Evolutionary conservation across 2,113 vertebrate species (phyloP).

Genomic region (Corythornis madagascariensis): DNA sequence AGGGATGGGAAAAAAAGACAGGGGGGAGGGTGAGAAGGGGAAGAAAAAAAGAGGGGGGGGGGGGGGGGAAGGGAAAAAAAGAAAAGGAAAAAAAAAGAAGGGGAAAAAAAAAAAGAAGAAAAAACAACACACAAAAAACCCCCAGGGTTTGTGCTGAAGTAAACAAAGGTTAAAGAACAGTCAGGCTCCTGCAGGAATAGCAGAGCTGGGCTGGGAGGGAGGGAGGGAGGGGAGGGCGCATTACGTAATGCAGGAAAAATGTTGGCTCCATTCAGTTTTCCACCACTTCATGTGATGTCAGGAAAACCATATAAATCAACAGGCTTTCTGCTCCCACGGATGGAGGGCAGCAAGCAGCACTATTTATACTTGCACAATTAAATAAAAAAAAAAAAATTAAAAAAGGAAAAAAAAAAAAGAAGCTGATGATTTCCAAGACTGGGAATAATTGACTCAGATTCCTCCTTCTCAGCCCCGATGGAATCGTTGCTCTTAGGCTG

Average conservation of each 20-base stretch:
- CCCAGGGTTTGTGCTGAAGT: constrained; percentile 60
- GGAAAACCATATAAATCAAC: constrained; percentile 75
- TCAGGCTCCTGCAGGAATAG: constrained; percentile 75
- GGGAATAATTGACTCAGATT: constrained; percentile 59
- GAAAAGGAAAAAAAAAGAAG: not conserved
- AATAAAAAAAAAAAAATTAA: constrained; percentile 14
- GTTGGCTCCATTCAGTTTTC: constrained; percentile 77
- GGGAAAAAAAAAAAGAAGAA: not conserved
- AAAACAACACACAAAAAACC: not conserved
- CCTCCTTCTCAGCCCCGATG: not conserved
- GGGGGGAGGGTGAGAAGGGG: not conserved
- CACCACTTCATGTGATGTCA: constrained; percentile 74
- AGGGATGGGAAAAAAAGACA: too few species aligned
- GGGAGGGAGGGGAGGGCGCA: constrained; percentile 70
- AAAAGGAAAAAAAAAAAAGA: not conserved
- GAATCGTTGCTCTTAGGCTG: not conserved
- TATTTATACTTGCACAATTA: constrained; percentile 68
- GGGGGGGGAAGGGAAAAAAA: too few species aligned
- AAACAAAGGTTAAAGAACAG: constrained; percentile 77
- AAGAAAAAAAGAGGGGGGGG: not conserved
- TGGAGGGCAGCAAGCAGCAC: constrained; percentile 62
- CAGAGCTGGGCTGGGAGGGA: constrained; percentile 66
- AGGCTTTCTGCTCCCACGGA: constrained; percentile 68
- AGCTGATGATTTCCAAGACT: constrained; percentile 58
- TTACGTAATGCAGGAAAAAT: constrained; percentile 89